Evolutionary conservation across 2,888 invertebrate species (phyloP), one percentile per base, ranked within the genome.

Genomic region (Stenodera caucasica): DNA sequence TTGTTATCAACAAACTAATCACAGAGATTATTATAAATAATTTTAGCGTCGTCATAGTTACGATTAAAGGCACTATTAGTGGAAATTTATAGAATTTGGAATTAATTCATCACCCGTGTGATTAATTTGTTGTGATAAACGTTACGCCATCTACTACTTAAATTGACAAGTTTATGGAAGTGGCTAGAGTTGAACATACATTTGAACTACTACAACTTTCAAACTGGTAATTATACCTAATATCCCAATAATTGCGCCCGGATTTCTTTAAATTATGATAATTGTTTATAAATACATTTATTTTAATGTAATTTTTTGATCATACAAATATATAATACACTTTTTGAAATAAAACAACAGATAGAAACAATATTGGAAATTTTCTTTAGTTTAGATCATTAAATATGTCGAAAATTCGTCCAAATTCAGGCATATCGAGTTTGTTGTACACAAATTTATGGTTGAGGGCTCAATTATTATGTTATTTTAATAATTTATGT

Each of bases 271-370:
- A n/a, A n/a, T n/a, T n/a, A n/a, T n/a, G n/a, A n/a, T n/a, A 5
- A 37, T 37, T 15, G 37, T 61, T 62, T 65, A 63, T 58, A 68
- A 67, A 70, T 65, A 73, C 73, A 73, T 72, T 70, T 73, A 73
- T 71, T 72, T 29, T 58, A 69, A 68, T 69, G 66, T 14, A 37
- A 15, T 15, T 15, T 37, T 37, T 14, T 37, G 8, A 65, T 73
- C 63, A 69, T 72, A 73, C 68, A 70, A 73, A 73, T 72, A 73
- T 73, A 71, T 70, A 71, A 60, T 65, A 64, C 64, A 66, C 61
- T 61, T 63, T 37, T 7, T 14, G 40, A 33, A 55, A 57, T 53
- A 50, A 45, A 61, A 60, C 58, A 67, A 63, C 56, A 40, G 55
- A 57, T 62, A 8, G 37, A 37, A 37, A 37, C 15, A 15, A 37